Conservation (phyloP, 2,113 vertebrate species). For the Myiagra hebetior region DNA sequence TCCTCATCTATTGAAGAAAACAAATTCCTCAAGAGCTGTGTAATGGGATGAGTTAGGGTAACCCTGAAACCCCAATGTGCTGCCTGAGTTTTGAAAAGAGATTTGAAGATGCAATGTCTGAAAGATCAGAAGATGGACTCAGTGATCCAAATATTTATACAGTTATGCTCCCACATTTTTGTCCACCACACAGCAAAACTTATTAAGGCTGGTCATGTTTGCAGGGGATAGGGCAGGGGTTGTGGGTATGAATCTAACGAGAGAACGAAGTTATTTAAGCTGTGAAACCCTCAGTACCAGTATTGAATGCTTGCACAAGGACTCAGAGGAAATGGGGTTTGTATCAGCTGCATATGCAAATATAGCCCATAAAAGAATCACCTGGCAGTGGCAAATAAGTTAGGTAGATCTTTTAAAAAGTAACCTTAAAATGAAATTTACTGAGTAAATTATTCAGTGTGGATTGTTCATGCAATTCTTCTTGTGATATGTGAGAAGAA, state of each 20-base stretch:
- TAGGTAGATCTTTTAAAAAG: not conserved
- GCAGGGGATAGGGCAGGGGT: not conserved
- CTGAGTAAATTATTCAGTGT: slow-evolving; percentile 2
- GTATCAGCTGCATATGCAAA: not conserved
- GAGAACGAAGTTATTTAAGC: not conserved
- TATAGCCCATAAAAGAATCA: not conserved
- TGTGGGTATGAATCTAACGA: not conserved
- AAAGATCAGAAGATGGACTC: not conserved
- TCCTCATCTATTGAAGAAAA: not conserved
- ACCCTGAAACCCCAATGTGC: accelerated
- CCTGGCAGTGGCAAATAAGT: not conserved
- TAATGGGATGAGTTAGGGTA: not conserved
- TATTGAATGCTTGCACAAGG: not conserved
- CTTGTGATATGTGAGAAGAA: not conserved
- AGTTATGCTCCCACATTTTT: not conserved
- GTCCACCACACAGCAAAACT: not conserved
- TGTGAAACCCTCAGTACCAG: not conserved
- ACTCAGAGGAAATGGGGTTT: not conserved
- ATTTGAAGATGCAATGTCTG: not conserved
- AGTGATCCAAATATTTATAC: not conserved
- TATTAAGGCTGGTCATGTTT: not conserved
- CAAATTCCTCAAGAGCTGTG: not conserved
- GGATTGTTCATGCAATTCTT: not conserved
- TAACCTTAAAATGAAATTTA: slow-evolving; percentile 24
- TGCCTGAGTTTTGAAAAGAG: not conserved